Evolutionary conservation across 1,140 invertebrate genomes (phyloP).

Genomic region (Cydia fagiglandana): DNA sequence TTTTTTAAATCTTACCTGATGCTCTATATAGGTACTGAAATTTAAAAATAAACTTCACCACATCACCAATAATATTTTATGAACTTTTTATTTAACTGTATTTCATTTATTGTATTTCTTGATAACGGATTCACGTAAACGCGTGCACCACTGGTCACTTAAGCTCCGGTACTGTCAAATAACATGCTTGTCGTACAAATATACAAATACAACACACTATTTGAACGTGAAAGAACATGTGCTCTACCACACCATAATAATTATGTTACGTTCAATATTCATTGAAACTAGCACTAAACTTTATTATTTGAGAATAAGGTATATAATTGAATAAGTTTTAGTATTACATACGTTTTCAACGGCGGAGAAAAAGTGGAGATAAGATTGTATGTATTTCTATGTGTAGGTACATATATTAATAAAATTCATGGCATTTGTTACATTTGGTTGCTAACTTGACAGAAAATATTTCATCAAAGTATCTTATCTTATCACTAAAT

Average conservation of each 20-base stretch:
- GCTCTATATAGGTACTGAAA: not conserved
- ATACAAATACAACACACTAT: not conserved
- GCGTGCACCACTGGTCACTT: not conserved
- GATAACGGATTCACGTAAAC: not conserved
- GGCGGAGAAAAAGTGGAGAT: no score
- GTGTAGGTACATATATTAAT: no score
- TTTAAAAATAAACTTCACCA: not conserved
- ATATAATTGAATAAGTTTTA: not conserved
- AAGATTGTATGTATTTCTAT: no score
- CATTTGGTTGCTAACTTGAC: no score
- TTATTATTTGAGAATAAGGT: not conserved
- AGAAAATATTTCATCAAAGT: no score
- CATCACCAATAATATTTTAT: not conserved
- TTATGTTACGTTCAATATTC: not conserved
- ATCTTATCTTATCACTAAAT: no score
- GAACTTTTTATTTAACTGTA: not conserved
- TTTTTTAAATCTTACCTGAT: not conserved
- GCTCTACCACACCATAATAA: not conserved
- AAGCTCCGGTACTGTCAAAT: not conserved
- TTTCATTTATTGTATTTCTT: not conserved
- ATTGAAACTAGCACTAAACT: not conserved
- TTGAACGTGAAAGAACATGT: not conserved
- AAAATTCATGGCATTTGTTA: no score
- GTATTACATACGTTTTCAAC: no score
- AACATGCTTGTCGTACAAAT: not conserved